Base-by-base conservation (phyloP, 2,113 vertebrate genomes). In the Calyptommatus sinebrachiatus region DNA sequence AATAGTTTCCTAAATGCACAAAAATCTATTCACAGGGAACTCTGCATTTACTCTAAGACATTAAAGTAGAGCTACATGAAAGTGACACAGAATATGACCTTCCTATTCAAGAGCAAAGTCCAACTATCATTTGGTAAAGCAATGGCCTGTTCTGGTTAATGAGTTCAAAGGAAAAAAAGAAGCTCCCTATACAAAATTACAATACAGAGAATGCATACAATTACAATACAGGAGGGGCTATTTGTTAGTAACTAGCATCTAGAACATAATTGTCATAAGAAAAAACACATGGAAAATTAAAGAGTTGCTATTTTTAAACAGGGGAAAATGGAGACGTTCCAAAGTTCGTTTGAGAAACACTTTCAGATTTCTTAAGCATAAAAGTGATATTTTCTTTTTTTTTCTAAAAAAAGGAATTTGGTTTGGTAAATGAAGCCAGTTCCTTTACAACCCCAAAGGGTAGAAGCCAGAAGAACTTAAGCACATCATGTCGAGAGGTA, bases 401-500 rank as follows among this genome's bases (percentile, higher is more conserved):
- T 60, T 78, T 78, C 62, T 53, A 69, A 12, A 83, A 84, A 82
- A 86, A 84, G 53, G 1, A 83, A 89, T 83, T 75, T 83, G 82
- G 81, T 83, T 26, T 82, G 62, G 73, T 73, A 74, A 87, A 87
- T 1, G 71, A 86, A 88, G 81, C 80, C 79, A 86, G 76, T 65
- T 72, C 75, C 80, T 60, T 75, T 46, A 45, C 80, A 81, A 79
- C 66, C 73, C 5, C 41, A 24, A 62, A 14, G 71, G 77, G 84
- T 68, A 35, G 66, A 84, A 88, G 82, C 62, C 61, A 86, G 79
- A 86, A 87, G 86, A 87, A 88, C 79, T 88, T 75, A 41, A 88
- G 75, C 50, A 89, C n/a, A 70, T 85, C 82, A 90, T 86, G 90
- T 83, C 80, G 89, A 91, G 92, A 93, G 92, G 92, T 93, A 93